Base-by-base conservation (phyloP, 2,113 vertebrate species). In the Scortum barcoo region DNA sequence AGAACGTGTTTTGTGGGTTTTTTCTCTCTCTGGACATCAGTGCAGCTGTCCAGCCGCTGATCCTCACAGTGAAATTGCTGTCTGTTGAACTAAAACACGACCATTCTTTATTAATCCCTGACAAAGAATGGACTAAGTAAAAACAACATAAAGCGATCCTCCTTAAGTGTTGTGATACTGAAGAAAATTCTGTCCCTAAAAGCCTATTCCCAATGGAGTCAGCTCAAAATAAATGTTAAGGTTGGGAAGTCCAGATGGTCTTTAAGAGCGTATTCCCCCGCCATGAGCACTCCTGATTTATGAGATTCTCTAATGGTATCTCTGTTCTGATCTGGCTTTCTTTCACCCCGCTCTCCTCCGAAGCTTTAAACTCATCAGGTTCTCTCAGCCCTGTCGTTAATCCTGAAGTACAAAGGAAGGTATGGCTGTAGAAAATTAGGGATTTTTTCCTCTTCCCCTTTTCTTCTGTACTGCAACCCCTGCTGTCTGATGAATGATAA, bases 261-360 rank as follows among this genome's bases (percentile, higher is more conserved):
- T 95, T 94, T 93, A 93, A 89, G 88, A 93, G 85, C 24, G 66
- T 89, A 86, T 91, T 79, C 86, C 82, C 81, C 84, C 79, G 12
- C 89, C 87, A 91, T 93, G 93, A 94, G 92, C 82, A 83, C 84
- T 80, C 63, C 57, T 95, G 94, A 96, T 96, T 95, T 95, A 96
- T 95, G 93, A 89, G 90, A 88, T 92, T 92, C 91, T 93, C 93
- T 94, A 94, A 95, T 94, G 89, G 94, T 95, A 93, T 95, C 93
- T 94, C 93, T 92, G 87, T 90, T 87, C 89, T 88, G 93, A 93
- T 94, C 95, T 94, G 92, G 91, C 89, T 93, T 92, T 91, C 89
- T 92, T 93, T 95, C 91, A 92, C 93, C 89, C 91, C 26, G 73
- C 90, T 91, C 93, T 93, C 91, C 79, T 93, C 90, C 88, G 75